phyloP scores from a whole-genome alignment of 1,140 invertebrate species.

The Samia ricini region DNA sequence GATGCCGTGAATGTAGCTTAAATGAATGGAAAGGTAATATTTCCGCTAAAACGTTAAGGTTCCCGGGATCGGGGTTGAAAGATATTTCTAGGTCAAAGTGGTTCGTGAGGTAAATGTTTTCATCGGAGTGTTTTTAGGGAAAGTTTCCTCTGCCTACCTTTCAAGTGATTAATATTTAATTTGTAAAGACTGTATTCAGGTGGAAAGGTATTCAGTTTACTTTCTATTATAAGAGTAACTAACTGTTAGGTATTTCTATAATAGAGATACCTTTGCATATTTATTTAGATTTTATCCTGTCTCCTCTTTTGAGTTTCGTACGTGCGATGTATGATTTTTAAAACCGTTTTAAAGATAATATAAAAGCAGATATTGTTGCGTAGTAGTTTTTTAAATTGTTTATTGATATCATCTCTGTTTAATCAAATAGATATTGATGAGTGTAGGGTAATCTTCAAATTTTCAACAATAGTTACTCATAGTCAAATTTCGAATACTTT shows the following conservation, averaged over 20 bases:
- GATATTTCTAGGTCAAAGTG: background rate
- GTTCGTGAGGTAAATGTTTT: background rate
- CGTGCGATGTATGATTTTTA: no score
- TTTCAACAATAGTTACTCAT: no score
- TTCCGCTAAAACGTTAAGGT: background rate
- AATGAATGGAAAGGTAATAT: constrained; percentile 2
- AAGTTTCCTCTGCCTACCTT: background rate
- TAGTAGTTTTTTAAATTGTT: no score
- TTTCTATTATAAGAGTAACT: background rate
- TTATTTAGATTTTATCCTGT: background rate
- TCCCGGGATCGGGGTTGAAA: background rate
- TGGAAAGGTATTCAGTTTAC: background rate
- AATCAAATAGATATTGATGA: no score
- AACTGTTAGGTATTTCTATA: background rate
- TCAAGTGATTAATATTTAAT: background rate
- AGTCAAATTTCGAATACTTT: no score
- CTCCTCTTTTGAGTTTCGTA: no score
- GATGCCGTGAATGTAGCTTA: background rate
- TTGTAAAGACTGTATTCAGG: background rate
- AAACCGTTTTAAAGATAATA: no score
- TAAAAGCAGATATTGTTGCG: no score
- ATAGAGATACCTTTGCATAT: no score
- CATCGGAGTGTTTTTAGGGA: background rate
- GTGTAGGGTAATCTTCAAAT: no score
- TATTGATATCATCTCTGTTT: no score